Evolutionary conservation across 2,797 vertebrate genomes (phyloP).

Genomic region (Remorina albescens): DNA sequence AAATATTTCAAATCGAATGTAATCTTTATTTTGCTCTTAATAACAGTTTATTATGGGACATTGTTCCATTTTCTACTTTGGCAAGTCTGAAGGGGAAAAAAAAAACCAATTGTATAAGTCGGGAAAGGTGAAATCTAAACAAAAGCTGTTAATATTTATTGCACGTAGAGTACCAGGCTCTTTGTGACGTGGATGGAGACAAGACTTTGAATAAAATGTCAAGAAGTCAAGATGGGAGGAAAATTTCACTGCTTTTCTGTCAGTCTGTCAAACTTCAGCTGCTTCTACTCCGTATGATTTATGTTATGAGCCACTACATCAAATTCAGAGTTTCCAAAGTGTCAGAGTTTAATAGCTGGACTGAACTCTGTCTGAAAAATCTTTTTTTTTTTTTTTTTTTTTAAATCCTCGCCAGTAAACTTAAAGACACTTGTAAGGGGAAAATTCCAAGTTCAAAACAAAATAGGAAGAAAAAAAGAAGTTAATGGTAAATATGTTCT

Average conservation of each 20-base stretch:
- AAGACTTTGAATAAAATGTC: background rate
- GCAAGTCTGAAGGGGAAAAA: background rate
- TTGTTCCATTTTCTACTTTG: background rate
- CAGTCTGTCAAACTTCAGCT: background rate
- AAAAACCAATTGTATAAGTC: no score
- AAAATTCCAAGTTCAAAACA: background rate
- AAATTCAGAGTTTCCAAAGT: slow-evolving; percentile 1
- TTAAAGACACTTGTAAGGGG: background rate
- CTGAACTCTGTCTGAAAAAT: background rate
- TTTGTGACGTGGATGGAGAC: background rate
- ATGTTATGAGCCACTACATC: background rate
- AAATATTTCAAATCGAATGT: background rate
- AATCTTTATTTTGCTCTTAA: background rate
- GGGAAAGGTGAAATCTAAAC: background rate
- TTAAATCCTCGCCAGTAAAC: slow-evolving; percentile 7
- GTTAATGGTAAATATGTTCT: background rate
- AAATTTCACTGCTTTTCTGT: background rate
- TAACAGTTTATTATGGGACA: background rate
- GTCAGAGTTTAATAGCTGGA: background rate
- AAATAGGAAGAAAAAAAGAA: background rate
- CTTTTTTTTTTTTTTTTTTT: background rate
- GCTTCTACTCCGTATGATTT: background rate
- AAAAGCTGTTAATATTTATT: background rate
- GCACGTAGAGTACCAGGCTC: background rate
- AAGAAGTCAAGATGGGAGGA: background rate